phyloP scores from a whole-genome alignment of 2,113 vertebrate species.

The Hippolais icterina region DNA sequence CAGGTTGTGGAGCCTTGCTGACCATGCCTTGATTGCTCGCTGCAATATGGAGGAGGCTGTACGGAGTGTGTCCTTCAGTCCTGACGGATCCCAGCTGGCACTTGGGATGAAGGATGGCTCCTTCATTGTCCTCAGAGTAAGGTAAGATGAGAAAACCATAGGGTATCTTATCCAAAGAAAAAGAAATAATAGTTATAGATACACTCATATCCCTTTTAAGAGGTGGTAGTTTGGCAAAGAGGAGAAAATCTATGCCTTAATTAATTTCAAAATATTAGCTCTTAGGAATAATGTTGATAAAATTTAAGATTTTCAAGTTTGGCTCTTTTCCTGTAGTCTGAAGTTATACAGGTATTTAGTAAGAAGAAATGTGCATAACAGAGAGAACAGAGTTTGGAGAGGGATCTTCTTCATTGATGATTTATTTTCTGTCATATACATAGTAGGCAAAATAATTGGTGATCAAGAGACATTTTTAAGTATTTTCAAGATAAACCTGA shows the following conservation, averaged over 20 bases:
- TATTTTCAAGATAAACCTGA: neutral
- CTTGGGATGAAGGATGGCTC: constrained; percentile 98
- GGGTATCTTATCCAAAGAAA: neutral
- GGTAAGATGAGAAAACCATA: constrained; percentile 82
- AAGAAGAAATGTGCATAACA: neutral
- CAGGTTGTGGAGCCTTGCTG: constrained; percentile 93
- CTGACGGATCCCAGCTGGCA: constrained; percentile 91
- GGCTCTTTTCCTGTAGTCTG: neutral
- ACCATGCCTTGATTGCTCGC: constrained; percentile 92
- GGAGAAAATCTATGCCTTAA: neutral
- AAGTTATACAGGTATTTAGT: neutral
- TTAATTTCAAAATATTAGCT: neutral
- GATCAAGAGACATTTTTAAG: neutral
- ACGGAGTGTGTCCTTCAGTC: constrained; percentile 90
- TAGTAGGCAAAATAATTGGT: neutral
- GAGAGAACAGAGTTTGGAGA: neutral
- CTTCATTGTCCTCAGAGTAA: constrained; percentile 95
- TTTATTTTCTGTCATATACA: neutral
- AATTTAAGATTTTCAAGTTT: neutral
- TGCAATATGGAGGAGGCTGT: constrained; percentile 97
- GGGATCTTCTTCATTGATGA: neutral
- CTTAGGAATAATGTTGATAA: neutral
- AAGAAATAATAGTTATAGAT: neutral
- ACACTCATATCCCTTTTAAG: neutral
- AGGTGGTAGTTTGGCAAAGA: neutral